A percentile compares a stretch with the other conserved stretches of the same genome.
Evolutionary conservation across 2,113 vertebrate species (phyloP).

Genomic region (Centropus unirufus): DNA sequence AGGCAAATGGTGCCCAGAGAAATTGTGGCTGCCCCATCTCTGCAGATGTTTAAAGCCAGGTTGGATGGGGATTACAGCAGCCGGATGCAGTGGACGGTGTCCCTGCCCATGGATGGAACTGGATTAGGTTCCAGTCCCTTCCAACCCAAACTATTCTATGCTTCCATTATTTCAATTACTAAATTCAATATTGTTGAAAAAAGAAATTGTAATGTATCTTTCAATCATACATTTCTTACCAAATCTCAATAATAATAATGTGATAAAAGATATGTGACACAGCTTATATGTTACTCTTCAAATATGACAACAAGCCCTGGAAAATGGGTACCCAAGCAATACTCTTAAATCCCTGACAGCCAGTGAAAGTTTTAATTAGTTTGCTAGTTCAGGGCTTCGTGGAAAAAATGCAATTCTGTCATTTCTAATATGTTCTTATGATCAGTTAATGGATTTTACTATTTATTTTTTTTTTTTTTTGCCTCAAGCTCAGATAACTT

Average conservation of each 20-base stretch:
- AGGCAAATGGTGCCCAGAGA: no score
- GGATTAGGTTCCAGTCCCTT: no score
- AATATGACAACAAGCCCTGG: not conserved
- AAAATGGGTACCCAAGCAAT: not conserved
- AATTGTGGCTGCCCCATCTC: no score
- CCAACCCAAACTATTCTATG: no score
- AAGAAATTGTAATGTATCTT: not conserved
- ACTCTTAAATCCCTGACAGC: constrained; percentile 19
- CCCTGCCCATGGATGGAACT: no score
- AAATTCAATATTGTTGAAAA: not conserved
- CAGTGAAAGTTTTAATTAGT: constrained; percentile 53
- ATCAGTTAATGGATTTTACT: constrained; percentile 5
- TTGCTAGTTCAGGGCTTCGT: constrained; percentile 12
- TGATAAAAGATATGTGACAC: not conserved
- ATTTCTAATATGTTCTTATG: not conserved
- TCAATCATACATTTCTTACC: not conserved
- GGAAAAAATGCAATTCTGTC: constrained; percentile 30
- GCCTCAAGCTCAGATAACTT: constrained; percentile 12
- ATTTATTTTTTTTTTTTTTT: not conserved
- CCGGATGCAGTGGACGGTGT: no score
- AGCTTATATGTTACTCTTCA: not conserved
- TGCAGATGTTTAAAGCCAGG: no score
- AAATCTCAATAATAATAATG: not conserved
- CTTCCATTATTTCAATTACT: not conserved
- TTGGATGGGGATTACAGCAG: no score